These are phyloP conservation scores for Oncorhynchus tshawytscha DNA, from an alignment of 2,113 vertebrate species.

Conservation along the genomic window DNA sequence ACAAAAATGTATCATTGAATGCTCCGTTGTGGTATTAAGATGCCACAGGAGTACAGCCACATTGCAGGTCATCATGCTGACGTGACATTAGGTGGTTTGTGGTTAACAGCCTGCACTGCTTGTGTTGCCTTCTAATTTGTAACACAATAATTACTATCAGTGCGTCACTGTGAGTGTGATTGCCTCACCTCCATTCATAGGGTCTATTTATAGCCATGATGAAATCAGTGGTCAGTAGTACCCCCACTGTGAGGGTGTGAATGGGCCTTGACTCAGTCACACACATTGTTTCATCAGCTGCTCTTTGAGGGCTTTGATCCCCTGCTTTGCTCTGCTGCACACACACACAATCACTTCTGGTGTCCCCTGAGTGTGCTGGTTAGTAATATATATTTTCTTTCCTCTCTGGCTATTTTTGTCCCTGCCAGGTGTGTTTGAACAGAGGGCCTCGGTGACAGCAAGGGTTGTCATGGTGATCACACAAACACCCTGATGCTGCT, in stretches of 20 bases:
- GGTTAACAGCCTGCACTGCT: constrained; percentile 5
- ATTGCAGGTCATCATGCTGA: neutral
- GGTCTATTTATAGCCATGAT: constrained; percentile 60
- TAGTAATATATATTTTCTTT: constrained; percentile 6
- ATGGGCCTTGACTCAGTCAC: constrained; percentile 62
- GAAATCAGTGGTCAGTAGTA: constrained; percentile 32
- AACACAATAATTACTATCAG: constrained; percentile 37
- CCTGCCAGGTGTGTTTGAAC: constrained; percentile 37
- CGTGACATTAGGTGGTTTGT: constrained; percentile 5
- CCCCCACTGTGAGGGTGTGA: constrained; percentile 50
- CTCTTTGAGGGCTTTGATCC: constrained; percentile 52
- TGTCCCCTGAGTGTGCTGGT: constrained; percentile 45
- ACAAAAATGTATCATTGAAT: no score
- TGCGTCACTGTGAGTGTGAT: constrained; percentile 15
- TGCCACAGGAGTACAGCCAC: neutral
- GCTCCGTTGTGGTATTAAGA: no score
- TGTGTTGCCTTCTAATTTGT: constrained; percentile 38
- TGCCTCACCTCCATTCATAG: constrained; percentile 44
- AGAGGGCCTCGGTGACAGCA: constrained; percentile 15
- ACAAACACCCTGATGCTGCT: constrained; percentile 10
- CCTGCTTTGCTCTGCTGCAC: constrained; percentile 25
- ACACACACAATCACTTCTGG: constrained; percentile 48
- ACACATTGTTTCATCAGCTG: constrained; percentile 11
- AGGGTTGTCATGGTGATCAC: constrained; percentile 22
- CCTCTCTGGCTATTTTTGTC: constrained; percentile 49